Percentiles rank a stretch among this genome's conserved stretches.
Conservation (phyloP, 2,888 invertebrate genomes). For the Mimumesa dahlbomi region DNA sequence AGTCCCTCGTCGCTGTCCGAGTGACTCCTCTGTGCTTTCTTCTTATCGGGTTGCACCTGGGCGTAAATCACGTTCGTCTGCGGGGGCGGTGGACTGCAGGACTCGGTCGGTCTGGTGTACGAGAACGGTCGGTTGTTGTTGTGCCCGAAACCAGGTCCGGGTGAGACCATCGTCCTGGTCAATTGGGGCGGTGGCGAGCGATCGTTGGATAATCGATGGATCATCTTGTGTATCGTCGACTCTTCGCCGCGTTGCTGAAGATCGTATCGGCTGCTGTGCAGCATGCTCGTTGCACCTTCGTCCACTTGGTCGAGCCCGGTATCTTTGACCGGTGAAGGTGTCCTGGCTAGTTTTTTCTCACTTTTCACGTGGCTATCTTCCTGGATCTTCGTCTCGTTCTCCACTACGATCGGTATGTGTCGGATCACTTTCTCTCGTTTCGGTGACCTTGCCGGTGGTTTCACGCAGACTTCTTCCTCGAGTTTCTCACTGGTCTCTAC, state of each 20-base stretch:
- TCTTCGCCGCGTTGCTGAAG: constrained; percentile 69
- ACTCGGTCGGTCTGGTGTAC: constrained; percentile 84
- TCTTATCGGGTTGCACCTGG: constrained; percentile 84
- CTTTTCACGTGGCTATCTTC: no score
- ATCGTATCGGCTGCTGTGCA: constrained; percentile 76
- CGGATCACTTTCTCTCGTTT: constrained; percentile 6
- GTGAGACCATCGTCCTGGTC: constrained; percentile 83
- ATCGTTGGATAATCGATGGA: constrained; percentile 88
- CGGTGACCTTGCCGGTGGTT: constrained; percentile 36
- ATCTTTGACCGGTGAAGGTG: constrained; percentile 51
- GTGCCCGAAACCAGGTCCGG: constrained; percentile 83
- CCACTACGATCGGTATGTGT: no score
- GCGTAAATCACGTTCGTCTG: constrained; percentile 88
- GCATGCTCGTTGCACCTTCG: constrained; percentile 67
- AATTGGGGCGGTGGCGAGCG: constrained; percentile 86
- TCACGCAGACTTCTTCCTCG: constrained; percentile 24
- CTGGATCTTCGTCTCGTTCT: no score
- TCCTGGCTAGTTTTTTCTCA: constrained; percentile 14
- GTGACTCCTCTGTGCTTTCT: constrained; percentile 82
- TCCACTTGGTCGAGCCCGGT: constrained; percentile 51
- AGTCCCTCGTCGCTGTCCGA: constrained; percentile 91
- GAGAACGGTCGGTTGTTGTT: constrained; percentile 91
- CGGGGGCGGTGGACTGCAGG: constrained; percentile 78
- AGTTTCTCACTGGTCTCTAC: constrained; percentile 24
- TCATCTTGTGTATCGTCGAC: constrained; percentile 88